These are phyloP conservation scores for Microcebus ravelobensis DNA, from an alignment of 2,113 vertebrate genomes.

Conservation along the genomic window DNA sequence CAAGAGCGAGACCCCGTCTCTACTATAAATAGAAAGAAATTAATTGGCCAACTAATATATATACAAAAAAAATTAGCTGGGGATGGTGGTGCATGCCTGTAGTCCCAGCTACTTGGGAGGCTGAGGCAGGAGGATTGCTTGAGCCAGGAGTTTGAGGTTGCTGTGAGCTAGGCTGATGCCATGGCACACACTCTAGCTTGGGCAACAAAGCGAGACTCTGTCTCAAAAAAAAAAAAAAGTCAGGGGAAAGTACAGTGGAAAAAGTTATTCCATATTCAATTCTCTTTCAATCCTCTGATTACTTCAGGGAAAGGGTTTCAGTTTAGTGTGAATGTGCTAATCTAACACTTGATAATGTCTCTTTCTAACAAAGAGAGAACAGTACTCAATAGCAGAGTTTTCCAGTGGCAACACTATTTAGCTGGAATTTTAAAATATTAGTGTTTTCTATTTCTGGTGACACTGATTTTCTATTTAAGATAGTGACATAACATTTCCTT, in stretches of 20 bases:
- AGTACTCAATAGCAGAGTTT: background rate
- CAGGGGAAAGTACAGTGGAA: background rate
- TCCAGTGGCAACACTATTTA: background rate
- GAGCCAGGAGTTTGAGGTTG: no score
- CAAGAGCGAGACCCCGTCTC: no score
- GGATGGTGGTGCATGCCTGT: no score
- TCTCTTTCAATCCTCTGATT: background rate
- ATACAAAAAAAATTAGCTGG: no score
- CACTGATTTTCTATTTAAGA: slow-evolving; percentile 12
- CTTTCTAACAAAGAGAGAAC: background rate
- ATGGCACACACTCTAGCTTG: no score
- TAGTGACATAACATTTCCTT: background rate
- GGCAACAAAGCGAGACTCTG: no score
- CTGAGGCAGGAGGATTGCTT: no score
- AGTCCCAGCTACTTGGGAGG: no score
- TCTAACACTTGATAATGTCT: background rate
- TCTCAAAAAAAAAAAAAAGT: no score
- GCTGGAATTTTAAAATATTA: slow-evolving; percentile 8
- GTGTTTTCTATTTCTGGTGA: slow-evolving; percentile 12
- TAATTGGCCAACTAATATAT: no score
- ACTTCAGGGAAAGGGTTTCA: background rate
- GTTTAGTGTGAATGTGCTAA: background rate
- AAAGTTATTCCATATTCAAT: background rate
- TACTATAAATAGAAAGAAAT: no score
- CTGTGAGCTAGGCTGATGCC: no score